Conservation (phyloP, 2,888 invertebrate genomes). For the Loripinus fragilis region DNA sequence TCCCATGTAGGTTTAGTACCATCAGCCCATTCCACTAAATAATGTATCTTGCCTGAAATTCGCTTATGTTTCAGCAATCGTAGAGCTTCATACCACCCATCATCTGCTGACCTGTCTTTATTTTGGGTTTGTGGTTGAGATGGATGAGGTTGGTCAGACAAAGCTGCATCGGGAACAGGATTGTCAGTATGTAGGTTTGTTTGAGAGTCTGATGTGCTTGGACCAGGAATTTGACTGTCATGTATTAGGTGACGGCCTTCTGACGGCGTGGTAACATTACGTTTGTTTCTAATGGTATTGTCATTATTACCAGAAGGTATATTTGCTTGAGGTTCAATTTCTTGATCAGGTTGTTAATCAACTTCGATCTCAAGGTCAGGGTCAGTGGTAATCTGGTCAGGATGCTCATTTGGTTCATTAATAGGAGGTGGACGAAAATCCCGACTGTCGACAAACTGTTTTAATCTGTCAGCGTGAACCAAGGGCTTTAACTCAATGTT, state of each 20-base stretch:
- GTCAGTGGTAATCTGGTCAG: background rate
- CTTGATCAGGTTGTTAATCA: too few species aligned
- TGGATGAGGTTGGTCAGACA: background rate
- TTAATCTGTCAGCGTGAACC: background rate
- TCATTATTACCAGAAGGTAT: too few species aligned
- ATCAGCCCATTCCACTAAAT: background rate
- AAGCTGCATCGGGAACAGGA: background rate
- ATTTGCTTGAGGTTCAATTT: too few species aligned
- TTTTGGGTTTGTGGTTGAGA: background rate
- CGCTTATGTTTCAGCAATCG: background rate
- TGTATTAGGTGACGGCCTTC: background rate
- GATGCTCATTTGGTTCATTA: background rate
- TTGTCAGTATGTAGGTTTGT: background rate
- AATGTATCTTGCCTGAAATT: background rate
- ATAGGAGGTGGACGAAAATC: background rate
- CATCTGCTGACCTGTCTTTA: background rate
- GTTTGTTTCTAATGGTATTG: too few species aligned
- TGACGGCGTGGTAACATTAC: too few species aligned
- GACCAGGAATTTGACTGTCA: background rate
- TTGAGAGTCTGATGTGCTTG: background rate
- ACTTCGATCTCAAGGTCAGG: too few species aligned
- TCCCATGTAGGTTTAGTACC: constrained; percentile 3
- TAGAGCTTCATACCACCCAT: background rate
- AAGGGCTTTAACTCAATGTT: background rate
- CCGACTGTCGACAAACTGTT: background rate